Evolutionary conservation across 2,113 vertebrate genomes (phyloP).

Genomic region (Halichoeres trimaculatus): DNA sequence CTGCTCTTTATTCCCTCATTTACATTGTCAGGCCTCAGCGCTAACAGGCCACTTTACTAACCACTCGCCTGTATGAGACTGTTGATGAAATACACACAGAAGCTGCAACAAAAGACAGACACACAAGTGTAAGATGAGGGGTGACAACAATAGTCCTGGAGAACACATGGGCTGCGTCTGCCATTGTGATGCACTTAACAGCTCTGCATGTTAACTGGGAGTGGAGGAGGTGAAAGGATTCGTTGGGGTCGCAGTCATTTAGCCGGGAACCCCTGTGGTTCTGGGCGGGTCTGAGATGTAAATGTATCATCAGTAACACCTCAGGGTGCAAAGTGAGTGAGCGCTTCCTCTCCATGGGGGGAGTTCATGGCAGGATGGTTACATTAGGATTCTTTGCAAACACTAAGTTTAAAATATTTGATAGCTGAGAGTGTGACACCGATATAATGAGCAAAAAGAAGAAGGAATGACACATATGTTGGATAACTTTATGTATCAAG

Average conservation of each 20-base stretch:
- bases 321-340: conserved; percentile 2
- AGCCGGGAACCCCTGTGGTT: conserved; percentile 20
- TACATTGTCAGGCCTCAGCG: conserved; percentile 38
- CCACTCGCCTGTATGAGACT: conserved; percentile 36
- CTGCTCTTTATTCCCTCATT: conserved; percentile 21
- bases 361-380: background rate
- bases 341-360: background rate
- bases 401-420: background rate
- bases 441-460: background rate
- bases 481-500: background rate
- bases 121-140: conserved; percentile 19
- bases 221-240: conserved; percentile 13
- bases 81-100: conserved; percentile 39
- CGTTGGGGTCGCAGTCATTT: conserved; percentile 1
- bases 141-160: conserved; percentile 34
- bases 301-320: conserved; percentile 27
- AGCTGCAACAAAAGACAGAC: conserved; percentile 45
- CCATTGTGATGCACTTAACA: conserved; percentile 39
- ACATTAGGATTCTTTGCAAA: background rate
- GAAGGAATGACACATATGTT: background rate
- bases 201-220: conserved; percentile 35
- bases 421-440: background rate
- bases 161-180: conserved; percentile 28
- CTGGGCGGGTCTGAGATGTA: conserved; percentile 30
- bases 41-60: conserved; percentile 27